Percentiles rank a stretch among this genome's conserved stretches.
Evolutionary conservation across 2,888 invertebrate species (phyloP).

Genomic region (Allophyes oxyacanthae): DNA sequence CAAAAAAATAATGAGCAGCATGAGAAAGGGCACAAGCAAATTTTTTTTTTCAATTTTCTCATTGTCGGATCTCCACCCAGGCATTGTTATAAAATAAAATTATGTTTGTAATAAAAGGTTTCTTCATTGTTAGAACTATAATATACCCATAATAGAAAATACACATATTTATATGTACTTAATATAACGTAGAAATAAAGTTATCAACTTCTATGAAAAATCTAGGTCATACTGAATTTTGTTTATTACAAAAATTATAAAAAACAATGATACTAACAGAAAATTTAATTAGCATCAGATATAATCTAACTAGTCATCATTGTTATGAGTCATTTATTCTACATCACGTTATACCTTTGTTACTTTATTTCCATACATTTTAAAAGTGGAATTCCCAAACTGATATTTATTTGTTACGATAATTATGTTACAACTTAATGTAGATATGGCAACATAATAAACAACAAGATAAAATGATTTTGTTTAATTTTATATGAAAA

Average conservation of each 20-base stretch:
- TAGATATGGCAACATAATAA: slow-evolving; percentile 36
- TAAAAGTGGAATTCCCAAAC: slow-evolving; percentile 4
- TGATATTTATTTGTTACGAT: slow-evolving; percentile 16
- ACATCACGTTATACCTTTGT: slow-evolving; percentile 44
- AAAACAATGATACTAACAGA: slow-evolving; percentile 26
- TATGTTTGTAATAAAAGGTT: too few species aligned
- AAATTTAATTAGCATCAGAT: slow-evolving; percentile 34
- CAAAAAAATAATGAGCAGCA: too few species aligned
- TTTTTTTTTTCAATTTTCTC: too few species aligned
- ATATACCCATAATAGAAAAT: not conserved
- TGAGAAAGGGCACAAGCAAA: too few species aligned
- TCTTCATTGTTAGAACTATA: too few species aligned
- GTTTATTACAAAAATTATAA: slow-evolving; percentile 13
- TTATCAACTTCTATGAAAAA: not conserved
- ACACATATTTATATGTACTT: not conserved
- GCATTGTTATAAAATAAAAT: too few species aligned
- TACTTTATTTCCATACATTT: slow-evolving; percentile 23
- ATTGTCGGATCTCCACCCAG: too few species aligned
- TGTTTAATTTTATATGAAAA: slow-evolving; percentile 32
- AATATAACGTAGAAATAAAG: not conserved
- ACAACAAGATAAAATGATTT: slow-evolving; percentile 34
- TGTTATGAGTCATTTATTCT: slow-evolving; percentile 35
- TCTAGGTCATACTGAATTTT: slow-evolving; percentile 2
- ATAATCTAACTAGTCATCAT: slow-evolving; percentile 39
- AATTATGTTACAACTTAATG: slow-evolving; percentile 16